A percentile compares a stretch with the other conserved stretches of the same genome.
Conservation (phyloP, 1,140 invertebrate genomes). For the Hermatobates lingyangjiaoensis region DNA sequence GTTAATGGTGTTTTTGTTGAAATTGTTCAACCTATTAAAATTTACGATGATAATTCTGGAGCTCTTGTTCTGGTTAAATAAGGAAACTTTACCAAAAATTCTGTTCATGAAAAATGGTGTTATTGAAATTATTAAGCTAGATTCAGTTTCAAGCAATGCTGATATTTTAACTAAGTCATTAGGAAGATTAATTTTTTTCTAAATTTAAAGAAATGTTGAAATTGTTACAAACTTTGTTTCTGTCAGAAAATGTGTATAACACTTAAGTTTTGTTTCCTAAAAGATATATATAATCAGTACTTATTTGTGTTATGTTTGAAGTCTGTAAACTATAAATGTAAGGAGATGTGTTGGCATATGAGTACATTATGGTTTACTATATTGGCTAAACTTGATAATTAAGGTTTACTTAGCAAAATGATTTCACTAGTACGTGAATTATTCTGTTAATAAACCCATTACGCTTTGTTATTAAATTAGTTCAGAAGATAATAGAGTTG, state of each 20-base stretch:
- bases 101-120: background rate
- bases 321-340: background rate
- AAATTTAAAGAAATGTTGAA: background rate
- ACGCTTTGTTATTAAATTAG: too few relatives aligned
- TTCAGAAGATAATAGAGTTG: too few relatives aligned
- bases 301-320: background rate
- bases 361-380: background rate
- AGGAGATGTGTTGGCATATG: background rate
- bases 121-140: background rate
- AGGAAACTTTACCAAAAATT: background rate
- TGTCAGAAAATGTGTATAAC: background rate
- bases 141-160: background rate
- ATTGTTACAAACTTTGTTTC: background rate
- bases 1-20: background rate
- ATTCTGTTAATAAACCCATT: too few relatives aligned
- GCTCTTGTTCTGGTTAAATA: background rate
- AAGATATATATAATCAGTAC: too few relatives aligned
- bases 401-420: too few relatives aligned
- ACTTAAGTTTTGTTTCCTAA: too few relatives aligned
- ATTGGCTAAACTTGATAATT: too few relatives aligned
- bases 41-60: background rate
- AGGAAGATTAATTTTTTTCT: background rate
- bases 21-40: background rate
- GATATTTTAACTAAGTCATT: background rate
- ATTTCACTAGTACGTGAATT: too few relatives aligned